These are phyloP conservation scores for Mesorhabditis spiculigera DNA, from an alignment of 2,888 invertebrate species.

Conservation along the genomic window DNA sequence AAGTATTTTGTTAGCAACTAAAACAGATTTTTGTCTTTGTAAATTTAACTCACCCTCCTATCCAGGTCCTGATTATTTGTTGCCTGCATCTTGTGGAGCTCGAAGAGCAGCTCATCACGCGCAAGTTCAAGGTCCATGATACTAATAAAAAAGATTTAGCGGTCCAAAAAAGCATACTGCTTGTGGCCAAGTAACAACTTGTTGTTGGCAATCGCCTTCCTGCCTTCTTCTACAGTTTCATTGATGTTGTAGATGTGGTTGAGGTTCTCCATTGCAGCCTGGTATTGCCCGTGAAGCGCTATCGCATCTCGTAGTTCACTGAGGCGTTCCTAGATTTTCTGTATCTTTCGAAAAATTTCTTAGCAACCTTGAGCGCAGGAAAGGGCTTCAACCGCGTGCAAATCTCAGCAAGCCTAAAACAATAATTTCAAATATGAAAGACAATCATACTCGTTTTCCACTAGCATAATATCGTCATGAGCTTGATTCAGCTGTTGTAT, in stretches of 20 bases:
- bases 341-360: too few species aligned
- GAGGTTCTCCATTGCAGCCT: constrained; percentile 92
- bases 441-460: constrained; percentile 68
- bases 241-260: constrained; percentile 97
- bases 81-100: constrained; percentile 78
- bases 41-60: not conserved
- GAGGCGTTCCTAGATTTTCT: constrained; percentile 71
- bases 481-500: constrained; percentile 83
- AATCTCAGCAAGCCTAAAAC: not conserved
- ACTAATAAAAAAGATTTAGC: constrained; percentile 63
- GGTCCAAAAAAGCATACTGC: constrained; percentile 59
- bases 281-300: constrained; percentile 87
- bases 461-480: constrained; percentile 74
- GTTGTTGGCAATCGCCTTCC: constrained; percentile 87
- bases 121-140: constrained; percentile 92
- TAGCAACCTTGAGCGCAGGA: not conserved
- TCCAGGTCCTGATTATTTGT: constrained; percentile 57
- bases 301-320: constrained; percentile 86
- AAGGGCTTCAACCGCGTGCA: not conserved
- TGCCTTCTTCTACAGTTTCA: constrained; percentile 88
- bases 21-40: constrained; percentile 13
- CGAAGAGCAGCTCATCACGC: constrained; percentile 87
- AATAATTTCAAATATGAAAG: not conserved
- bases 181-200: constrained; percentile 91
- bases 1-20: constrained; percentile 87